Percentiles rank a stretch among this genome's conserved stretches.
Evolutionary conservation across 1,140 invertebrate species (phyloP).

Genomic region (Tyrophagus putrescentiae): DNA sequence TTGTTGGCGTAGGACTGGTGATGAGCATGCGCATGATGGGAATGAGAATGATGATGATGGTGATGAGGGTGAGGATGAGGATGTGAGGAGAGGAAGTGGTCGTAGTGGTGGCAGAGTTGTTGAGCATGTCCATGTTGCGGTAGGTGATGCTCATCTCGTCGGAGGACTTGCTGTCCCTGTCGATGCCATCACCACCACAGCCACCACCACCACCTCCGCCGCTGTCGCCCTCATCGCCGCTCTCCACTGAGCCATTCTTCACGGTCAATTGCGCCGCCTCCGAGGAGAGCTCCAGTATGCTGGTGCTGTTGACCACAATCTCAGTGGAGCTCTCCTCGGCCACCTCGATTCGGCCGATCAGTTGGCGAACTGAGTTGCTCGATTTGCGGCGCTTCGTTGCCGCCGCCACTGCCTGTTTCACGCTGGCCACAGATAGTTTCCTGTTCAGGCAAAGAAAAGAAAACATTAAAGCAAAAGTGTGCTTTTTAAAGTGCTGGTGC

Average conservation of each 20-base stretch:
- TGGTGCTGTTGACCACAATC: constrained; percentile 16
- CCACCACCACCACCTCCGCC: constrained; percentile 18
- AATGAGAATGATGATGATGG: no score
- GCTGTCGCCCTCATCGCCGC: constrained; percentile 16
- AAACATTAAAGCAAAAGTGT: not conserved
- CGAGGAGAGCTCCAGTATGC: constrained; percentile 7
- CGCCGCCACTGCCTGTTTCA: not conserved
- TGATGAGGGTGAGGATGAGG: no score
- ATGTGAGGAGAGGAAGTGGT: no score
- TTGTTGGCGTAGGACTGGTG: no score
- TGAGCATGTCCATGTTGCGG: not conserved
- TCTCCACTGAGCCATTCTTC: constrained; percentile 10
- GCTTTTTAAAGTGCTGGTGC: not conserved
- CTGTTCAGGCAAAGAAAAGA: not conserved
- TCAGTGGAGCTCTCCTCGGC: constrained; percentile 6
- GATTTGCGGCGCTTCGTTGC: not conserved
- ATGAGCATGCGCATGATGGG: no score
- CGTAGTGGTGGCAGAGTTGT: no score
- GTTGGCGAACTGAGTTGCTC: not conserved
- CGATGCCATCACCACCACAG: constrained; percentile 4
- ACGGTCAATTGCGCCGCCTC: constrained; percentile 6
- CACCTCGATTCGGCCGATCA: not conserved
- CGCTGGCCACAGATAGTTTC: constrained; percentile 11
- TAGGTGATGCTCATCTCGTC: not conserved
- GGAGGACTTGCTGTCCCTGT: constrained; percentile 19